Evolutionary conservation across 1,140 invertebrate species (phyloP).

Genomic region (Zaprionus tsacasi): DNA sequence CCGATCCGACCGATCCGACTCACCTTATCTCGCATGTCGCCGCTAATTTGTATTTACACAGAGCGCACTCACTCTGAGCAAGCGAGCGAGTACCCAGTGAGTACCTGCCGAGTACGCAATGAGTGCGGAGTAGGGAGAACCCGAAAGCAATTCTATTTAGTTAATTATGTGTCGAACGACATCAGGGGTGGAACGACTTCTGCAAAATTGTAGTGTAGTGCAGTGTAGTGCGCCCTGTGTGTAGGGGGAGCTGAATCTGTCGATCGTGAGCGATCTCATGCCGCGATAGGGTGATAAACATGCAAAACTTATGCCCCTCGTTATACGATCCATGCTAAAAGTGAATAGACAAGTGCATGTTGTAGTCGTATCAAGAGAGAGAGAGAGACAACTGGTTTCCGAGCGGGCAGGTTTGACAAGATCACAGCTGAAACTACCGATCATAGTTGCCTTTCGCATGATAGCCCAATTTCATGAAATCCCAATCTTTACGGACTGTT

Average conservation of each 20-base stretch:
- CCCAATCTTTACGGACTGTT: not conserved
- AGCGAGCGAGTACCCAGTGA: slow-evolving; percentile 4
- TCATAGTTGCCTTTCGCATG: not conserved
- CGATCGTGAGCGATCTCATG: slow-evolving; percentile 1
- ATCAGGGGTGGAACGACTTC: slow-evolving; percentile 4
- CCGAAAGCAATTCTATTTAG: slow-evolving; percentile 43
- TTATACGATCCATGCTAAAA: not conserved
- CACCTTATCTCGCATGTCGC: slow-evolving; percentile 74
- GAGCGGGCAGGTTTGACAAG: slow-evolving; percentile 3
- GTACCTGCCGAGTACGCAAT: slow-evolving; percentile 2
- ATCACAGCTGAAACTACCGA: not conserved
- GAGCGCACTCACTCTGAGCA: slow-evolving; percentile 16
- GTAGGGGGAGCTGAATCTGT: slow-evolving; percentile 19
- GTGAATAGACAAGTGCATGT: not conserved
- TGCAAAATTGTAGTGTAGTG: not conserved
- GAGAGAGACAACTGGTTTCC: not conserved
- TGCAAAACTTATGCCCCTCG: slow-evolving; percentile 9
- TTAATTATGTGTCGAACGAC: slow-evolving; percentile 59
- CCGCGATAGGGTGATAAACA: slow-evolving; percentile 16
- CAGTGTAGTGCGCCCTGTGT: not conserved
- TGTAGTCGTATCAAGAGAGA: not conserved
- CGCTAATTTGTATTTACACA: slow-evolving; percentile 68
- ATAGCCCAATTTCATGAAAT: not conserved
- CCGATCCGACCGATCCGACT: not conserved
- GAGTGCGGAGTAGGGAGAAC: slow-evolving; percentile 3